Evolutionary conservation across 2,113 vertebrate species (phyloP).

Genomic region (Nothoprocta pentlandii): DNA sequence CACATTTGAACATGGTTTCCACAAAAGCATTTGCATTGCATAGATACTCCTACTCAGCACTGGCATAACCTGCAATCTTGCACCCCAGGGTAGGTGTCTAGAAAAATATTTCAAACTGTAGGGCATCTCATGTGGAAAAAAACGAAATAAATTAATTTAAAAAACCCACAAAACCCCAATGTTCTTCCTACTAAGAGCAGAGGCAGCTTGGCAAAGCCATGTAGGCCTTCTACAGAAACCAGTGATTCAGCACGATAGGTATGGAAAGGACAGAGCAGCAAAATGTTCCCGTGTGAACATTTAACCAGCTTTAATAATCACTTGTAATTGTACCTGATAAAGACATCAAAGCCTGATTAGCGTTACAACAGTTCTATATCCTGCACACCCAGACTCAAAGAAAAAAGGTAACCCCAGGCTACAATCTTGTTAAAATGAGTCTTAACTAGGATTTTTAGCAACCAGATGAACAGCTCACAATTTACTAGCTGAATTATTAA

Average conservation of each 20-base stretch:
- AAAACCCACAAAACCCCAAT: background rate
- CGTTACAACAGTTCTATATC: background rate
- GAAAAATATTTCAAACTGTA: conserved; percentile 11
- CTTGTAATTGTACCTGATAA: background rate
- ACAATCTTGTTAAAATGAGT: background rate
- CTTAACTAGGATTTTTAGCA: background rate
- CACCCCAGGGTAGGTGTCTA: background rate
- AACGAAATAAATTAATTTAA: background rate
- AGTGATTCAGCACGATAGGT: conserved; percentile 31
- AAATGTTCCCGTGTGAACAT: background rate
- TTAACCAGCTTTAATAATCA: background rate
- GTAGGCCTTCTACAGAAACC: conserved; percentile 12
- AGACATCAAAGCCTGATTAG: background rate
- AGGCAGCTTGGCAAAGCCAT: background rate
- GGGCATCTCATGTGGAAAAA: background rate
- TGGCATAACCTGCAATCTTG: background rate
- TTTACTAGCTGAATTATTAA: background rate
- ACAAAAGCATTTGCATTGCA: background rate
- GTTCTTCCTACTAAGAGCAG: background rate
- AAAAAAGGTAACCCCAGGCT: background rate
- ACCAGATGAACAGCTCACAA: background rate
- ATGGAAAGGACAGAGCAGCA: background rate
- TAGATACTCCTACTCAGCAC: background rate
- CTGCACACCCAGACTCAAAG: background rate
- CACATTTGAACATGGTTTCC: background rate